Base-by-base conservation (phyloP, 1,140 invertebrate genomes). In the Dendrolimus kikuchii region DNA sequence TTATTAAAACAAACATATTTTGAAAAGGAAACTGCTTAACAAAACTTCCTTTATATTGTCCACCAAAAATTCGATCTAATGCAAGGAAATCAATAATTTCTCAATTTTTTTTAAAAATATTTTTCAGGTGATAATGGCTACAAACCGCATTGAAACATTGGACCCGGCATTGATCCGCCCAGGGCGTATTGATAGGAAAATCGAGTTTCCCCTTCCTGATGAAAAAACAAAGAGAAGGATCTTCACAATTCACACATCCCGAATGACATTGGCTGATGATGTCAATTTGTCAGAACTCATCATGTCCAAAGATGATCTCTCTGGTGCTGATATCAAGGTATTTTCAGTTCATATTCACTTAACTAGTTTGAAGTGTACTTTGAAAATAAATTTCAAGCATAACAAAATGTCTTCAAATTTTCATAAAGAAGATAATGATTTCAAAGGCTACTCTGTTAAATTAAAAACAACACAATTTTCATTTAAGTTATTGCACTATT, bases 261-360 rank as follows among this genome's bases (percentile, higher is more conserved):
- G 96, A 58, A 99, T 99, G 99, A 99, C 98, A 2, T 88, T 99
- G 36, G 93, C 98, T 40, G 94, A 95, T 63, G 98, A 99, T 90
- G 99, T 99, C 5, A 98, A 99, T 80, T 90, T 99, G 5, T 96
- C 98, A 59, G 99, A 99, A 81, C 91, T 99, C 38, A 98, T 99
- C 52, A 98, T 99, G 95, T 95, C 98, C 4, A 99, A 99, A 81
- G 99, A 99, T 91, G 99, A 99, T 89, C 90, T 99, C 0, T 99
- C 98, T 48, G 99, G 99, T 36, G 99, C 99, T 68, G 94, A 95
- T 77, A 95, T 95, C 59, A 95, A 95, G 86, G 92, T 92, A 88
- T 65, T 23, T 9, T 43, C 23, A 23, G 23, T 23, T 23, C 23
- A 2, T 23, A 23, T 23, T 23, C 1, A 23, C 23, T 23, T 23